These are phyloP conservation scores for Sylvilagus bachmani DNA, from an alignment of 2,113 vertebrate genomes.

Conservation along the genomic window DNA sequence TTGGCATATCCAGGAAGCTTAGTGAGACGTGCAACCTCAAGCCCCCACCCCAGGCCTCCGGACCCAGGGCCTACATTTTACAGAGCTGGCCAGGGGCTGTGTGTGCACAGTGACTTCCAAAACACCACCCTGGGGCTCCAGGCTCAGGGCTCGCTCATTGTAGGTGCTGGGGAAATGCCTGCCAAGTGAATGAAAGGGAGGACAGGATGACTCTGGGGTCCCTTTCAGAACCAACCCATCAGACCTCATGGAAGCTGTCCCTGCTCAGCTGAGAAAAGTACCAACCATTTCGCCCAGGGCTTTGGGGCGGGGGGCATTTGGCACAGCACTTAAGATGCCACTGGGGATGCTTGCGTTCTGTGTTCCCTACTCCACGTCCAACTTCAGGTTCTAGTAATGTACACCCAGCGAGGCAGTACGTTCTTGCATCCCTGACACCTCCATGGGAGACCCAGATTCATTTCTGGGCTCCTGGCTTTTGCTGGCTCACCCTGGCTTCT, in stretches of 20 bases:
- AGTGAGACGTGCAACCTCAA: neutral
- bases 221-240: conserved; percentile 34
- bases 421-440: too few relatives aligned
- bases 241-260: conserved; percentile 44
- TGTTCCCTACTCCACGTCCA: too few relatives aligned
- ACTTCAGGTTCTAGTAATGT: too few relatives aligned
- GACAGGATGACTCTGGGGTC: neutral
- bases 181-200: neutral
- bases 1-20: neutral
- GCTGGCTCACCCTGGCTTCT: too few relatives aligned
- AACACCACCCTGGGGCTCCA: neutral
- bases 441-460: too few relatives aligned
- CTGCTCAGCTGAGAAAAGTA: neutral
- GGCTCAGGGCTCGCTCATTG: neutral
- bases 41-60: neutral
- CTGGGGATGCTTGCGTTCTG: too few relatives aligned
- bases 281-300: conserved; percentile 1
- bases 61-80: neutral
- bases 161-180: neutral
- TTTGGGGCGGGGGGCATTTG: neutral
- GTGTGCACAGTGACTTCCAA: neutral
- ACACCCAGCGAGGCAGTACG: too few relatives aligned
- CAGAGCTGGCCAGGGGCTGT: neutral
- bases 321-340: too few relatives aligned
- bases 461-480: too few relatives aligned